These are phyloP conservation scores for Drosophila jambulina DNA, from an alignment of 1,140 invertebrate species.

Conservation along the genomic window DNA sequence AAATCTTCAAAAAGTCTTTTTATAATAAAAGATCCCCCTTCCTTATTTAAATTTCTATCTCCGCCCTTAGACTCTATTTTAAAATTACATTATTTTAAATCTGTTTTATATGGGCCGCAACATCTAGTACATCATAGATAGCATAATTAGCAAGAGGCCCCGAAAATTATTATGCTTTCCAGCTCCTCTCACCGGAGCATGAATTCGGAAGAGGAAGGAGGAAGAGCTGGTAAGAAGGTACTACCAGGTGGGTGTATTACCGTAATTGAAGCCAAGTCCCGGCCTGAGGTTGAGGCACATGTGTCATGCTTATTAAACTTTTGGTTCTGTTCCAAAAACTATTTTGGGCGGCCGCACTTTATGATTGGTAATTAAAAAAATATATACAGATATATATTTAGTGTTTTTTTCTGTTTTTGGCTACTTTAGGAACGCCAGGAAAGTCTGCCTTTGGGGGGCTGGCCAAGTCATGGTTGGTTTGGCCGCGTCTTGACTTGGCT, in stretches of 20 bases:
- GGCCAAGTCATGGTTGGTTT: slow-evolving; percentile 62
- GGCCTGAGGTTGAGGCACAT: slow-evolving; percentile 10
- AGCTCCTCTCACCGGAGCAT: slow-evolving; percentile 31
- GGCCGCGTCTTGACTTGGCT: slow-evolving; percentile 41
- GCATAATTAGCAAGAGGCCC: slow-evolving; percentile 43
- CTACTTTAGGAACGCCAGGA: slow-evolving; percentile 17
- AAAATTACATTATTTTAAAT: slow-evolving; percentile 37
- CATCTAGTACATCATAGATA: slow-evolving; percentile 53
- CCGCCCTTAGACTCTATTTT: background rate
- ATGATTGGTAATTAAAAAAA: slow-evolving; percentile 74
- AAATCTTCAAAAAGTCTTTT: background rate
- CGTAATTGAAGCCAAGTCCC: slow-evolving; percentile 38
- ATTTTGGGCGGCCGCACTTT: slow-evolving; percentile 68
- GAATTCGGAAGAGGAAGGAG: slow-evolving; percentile 4
- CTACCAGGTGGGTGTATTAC: slow-evolving; percentile 43
- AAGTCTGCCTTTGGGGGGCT: slow-evolving; percentile 35
- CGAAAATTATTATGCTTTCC: slow-evolving; percentile 29
- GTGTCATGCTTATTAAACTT: slow-evolving; percentile 78
- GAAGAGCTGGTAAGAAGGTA: background rate
- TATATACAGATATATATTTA: slow-evolving; percentile 4
- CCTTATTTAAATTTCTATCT: background rate
- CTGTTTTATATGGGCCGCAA: slow-evolving; percentile 29
- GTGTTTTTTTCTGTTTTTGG: slow-evolving; percentile 11
- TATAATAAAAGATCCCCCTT: background rate
- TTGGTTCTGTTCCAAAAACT: slow-evolving; percentile 81